Evolutionary conservation across 1,140 invertebrate species (phyloP).

Genomic region (Charaxes varanes): DNA sequence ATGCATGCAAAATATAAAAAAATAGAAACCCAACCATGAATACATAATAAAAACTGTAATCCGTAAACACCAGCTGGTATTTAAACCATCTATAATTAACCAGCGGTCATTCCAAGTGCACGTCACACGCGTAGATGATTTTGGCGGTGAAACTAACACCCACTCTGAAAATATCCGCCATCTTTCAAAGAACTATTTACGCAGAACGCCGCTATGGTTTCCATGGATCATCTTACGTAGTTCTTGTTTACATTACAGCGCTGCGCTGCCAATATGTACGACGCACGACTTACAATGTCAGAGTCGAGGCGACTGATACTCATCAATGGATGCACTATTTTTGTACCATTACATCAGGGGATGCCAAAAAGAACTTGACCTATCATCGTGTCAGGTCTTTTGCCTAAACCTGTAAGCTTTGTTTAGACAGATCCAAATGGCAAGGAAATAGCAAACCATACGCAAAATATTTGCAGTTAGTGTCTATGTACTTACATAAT

Average conservation of each 20-base stretch:
- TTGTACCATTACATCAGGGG: slow-evolving; percentile 40
- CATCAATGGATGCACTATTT: slow-evolving; percentile 60
- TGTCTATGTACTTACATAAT: no score
- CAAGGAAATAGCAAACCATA: no score
- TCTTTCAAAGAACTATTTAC: slow-evolving; percentile 16
- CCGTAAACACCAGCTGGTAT: slow-evolving; percentile 57
- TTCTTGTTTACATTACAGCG: slow-evolving; percentile 24
- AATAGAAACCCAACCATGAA: slow-evolving; percentile 36
- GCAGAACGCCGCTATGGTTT: slow-evolving; percentile 9
- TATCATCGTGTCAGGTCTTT: slow-evolving; percentile 26
- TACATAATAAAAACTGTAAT: slow-evolving; percentile 38
- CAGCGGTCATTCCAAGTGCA: slow-evolving; percentile 22
- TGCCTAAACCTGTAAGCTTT: not conserved
- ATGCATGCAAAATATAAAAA: slow-evolving; percentile 10
- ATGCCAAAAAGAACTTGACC: slow-evolving; percentile 54
- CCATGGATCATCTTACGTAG: slow-evolving; percentile 14
- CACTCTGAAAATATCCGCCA: slow-evolving; percentile 35
- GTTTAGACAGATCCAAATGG: not conserved
- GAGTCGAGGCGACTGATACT: slow-evolving; percentile 49
- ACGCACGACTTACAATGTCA: slow-evolving; percentile 53
- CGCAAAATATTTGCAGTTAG: no score
- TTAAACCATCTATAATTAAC: slow-evolving; percentile 62
- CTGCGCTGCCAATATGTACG: slow-evolving; percentile 42
- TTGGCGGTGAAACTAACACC: slow-evolving; percentile 54
- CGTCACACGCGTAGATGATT: slow-evolving; percentile 36